Evolutionary conservation across 2,113 vertebrate genomes (phyloP).

Genomic region (Peromyscus leucopus): DNA sequence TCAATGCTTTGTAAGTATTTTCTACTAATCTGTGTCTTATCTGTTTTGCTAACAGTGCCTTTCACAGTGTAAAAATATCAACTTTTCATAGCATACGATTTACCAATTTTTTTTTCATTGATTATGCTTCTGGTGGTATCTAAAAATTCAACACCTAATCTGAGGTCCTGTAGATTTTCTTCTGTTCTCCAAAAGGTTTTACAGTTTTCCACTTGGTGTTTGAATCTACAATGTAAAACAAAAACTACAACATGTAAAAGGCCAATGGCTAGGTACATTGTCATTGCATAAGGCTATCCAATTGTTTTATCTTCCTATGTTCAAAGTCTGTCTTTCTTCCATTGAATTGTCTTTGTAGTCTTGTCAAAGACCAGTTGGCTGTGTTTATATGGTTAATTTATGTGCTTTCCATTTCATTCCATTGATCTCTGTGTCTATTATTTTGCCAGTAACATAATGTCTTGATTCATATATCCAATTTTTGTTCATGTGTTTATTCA

Average conservation of each 20-base stretch:
- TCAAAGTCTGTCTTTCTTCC: neutral
- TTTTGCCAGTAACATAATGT: slow-evolving; percentile 20
- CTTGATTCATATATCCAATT: slow-evolving; percentile 28
- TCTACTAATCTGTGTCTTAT: neutral
- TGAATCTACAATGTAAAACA: neutral
- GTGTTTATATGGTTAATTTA: slow-evolving; percentile 35
- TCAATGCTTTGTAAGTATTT: neutral
- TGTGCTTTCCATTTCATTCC: neutral
- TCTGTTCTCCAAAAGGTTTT: neutral
- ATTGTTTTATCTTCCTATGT: neutral
- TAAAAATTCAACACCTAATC: neutral
- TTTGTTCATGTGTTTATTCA: slow-evolving; percentile 26
- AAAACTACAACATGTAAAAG: neutral
- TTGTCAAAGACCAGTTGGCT: slow-evolving; percentile 25
- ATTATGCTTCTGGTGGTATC: neutral
- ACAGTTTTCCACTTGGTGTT: neutral
- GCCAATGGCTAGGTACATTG: neutral
- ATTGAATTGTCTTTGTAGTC: neutral
- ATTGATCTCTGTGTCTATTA: slow-evolving; percentile 22
- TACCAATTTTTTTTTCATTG: slow-evolving; percentile 1
- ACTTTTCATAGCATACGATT: neutral
- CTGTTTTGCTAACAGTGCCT: neutral
- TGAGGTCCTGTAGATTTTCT: neutral
- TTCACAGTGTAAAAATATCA: neutral
- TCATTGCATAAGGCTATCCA: neutral